phyloP scores from a whole-genome alignment of 2,113 vertebrate species.

The Neotoma lepida region DNA sequence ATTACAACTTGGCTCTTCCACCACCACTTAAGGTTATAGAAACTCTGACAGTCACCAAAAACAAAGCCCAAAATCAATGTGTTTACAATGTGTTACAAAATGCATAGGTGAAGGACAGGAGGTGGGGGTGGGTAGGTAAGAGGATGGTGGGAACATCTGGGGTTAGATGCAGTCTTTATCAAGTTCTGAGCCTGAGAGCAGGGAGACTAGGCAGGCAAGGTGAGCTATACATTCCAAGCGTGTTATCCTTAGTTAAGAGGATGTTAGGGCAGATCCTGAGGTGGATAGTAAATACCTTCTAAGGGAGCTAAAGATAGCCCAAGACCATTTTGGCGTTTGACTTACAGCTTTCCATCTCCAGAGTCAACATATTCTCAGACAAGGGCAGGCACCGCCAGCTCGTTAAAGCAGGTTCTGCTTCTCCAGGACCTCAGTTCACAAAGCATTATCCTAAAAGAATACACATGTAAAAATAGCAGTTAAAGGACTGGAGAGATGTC shows the following conservation, averaged over 20 bases:
- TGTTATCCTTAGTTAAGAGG: neutral
- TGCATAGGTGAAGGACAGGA: neutral
- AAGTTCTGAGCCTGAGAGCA: neutral
- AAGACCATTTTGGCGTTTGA: neutral
- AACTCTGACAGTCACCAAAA: neutral
- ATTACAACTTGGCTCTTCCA: neutral
- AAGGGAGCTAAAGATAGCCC: neutral
- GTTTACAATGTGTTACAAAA: neutral
- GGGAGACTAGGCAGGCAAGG: neutral
- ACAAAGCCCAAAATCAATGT: neutral
- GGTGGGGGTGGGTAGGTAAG: neutral
- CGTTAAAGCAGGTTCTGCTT: neutral
- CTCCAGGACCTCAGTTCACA: neutral
- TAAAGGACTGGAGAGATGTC: neutral
- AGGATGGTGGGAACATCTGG: no score
- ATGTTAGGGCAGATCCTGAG: neutral
- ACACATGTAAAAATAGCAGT: neutral
- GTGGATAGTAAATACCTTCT: neutral
- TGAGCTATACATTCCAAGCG: neutral
- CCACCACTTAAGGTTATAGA: neutral
- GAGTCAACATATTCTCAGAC: accelerated
- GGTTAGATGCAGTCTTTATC: neutral
- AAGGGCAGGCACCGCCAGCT: neutral
- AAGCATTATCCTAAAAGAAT: neutral
- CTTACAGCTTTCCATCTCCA: neutral